Base-by-base conservation (phyloP, 2,113 vertebrate genomes). In the Saimiri boliviensis region DNA sequence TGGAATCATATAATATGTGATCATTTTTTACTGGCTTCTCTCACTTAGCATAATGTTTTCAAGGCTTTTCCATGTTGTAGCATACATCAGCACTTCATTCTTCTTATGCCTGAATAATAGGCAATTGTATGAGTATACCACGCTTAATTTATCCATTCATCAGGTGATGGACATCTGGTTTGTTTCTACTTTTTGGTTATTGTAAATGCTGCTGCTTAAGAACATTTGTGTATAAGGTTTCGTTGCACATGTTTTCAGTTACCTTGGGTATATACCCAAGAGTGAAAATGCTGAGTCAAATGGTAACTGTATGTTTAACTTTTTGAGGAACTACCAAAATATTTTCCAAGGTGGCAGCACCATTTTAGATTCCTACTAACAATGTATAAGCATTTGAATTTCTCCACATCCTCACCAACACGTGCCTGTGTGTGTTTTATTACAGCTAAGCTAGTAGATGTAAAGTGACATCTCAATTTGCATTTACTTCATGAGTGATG, bases 1-100 rank as follows among this genome's bases (percentile, higher is more conserved):
- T 89, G 52, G 56, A 89, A 79, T 94, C 42, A 58, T 79, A 63
- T 6, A 30, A 8, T 68, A 40, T 74, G 27, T 83, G n/a, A 37
- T 81, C 66, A 94, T 96, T 88, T 82, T 47, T 58, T 60, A 73
- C 42, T 95, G 7, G 11, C 47, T 95, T 66, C 56, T 94, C 58
- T 91, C 47, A 81, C 23, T 96, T 81, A 68, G 45, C 71, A 40
- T 91, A 45, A 45, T 76, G 14, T 93, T 84, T 90, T 74, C 40
- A 95, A 84, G 40, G 20, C 76, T 84, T n/a, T 74, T 89, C 40
- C 27, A 83, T 52, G 45, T 49, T 40, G 19, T 49, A 74, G 54
- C 83, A 32, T 68, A 12, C 58, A 81, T 90, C 40, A 66, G 12
- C 52, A 87, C 49, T 88, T 91, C 47, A 76, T 80, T 90, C 40